Evolutionary conservation across 2,888 invertebrate genomes (phyloP), one percentile per base, ranked within the genome.

Genomic region (Dorcus hopei): DNA sequence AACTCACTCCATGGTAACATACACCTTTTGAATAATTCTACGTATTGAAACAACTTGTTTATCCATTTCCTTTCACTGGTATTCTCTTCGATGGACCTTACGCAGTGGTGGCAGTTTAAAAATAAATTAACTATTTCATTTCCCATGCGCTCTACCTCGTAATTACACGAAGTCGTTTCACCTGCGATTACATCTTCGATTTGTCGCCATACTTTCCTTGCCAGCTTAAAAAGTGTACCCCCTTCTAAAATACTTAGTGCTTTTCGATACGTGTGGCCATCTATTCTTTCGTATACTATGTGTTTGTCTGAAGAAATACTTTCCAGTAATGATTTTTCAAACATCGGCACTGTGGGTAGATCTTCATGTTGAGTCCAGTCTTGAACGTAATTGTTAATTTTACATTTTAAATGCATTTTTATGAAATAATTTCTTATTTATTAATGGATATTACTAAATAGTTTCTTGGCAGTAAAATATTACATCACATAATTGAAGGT

Each of bases 181-280:
- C 65, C 62, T 26, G 75, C 61, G 19, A 73, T 62, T 9, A 70
- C 61, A 57, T 67, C 68, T 65, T 77, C 76, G 7, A 72, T 49
- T 48, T 65, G 63, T 58, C 59, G 67, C 73, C 75, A 75, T 58
- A 70, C 64, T 53, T 68, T 68, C 49, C 69, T 61, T 9, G 68
- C 56, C 49, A 66, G 54, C n/a, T 60, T 61, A 48, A 61, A 61
- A 14, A 66, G 47, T 8, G 54, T 45, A 38, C 57, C 61, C 7
- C 48, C 54, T 53, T 66, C 62, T 38, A 59, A 52, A 38, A 59
- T 45, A n/a, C 63, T 16, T 14, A 63, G 47, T 53, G 58, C 58
- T n/a, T 39, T 58, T 45, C 58, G 58, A 38, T 61, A 65, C 38
- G 16, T 49, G 11, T 57, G 54, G 5, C 58, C 65, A 50, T 61